Evolutionary conservation across 2,888 invertebrate species (phyloP), one percentile per base, ranked within the genome.

Genomic region (Mythimna lalbum): DNA sequence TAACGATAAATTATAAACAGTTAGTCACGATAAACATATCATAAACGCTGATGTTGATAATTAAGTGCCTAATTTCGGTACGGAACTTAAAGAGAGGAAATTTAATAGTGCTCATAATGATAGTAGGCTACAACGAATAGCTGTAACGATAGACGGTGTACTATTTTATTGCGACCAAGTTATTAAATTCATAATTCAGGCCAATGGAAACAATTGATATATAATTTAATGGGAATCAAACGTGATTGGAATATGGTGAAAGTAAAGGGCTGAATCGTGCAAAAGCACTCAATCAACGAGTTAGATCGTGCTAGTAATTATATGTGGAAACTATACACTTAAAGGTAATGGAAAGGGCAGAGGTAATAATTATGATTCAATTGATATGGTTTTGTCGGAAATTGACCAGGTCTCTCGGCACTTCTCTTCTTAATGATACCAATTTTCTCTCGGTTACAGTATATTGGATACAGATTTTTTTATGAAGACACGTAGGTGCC

Each of bases 11-110:
- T 78, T 82, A 80, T 78, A 61, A 75, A 82, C 76, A 83, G 77
- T 78, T 76, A 83, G 79, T 81, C 84, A 81, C 86, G 84, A 85
- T 79, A 79, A 81, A 77, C 73, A 80, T 75, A 85, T 74, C 64
- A 72, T 73, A 76, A 76, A 71, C 73, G 72, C 66, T 71, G 74
- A 81, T 77, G 76, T 73, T 69, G 69, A 63, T 80, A 76, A 76
- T 72, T 76, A 80, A 76, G 62, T 66, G 60, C 67, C 69, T 83
- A 81, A 76, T 80, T 63, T 74, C 73, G 73, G 62, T 76, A 63
- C 65, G 76, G 74, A 65, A 72, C 77, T 84, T 75, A 83, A 76
- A 60, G 55, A 76, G 50, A 81, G 80, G 76, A 81, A 84, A 83
- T 75, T 65, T 65, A 70, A 84, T 81, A 77, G 55, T 76, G 65